Conservation (phyloP, 2,113 vertebrate species). For the Lucifuga dentata region DNA sequence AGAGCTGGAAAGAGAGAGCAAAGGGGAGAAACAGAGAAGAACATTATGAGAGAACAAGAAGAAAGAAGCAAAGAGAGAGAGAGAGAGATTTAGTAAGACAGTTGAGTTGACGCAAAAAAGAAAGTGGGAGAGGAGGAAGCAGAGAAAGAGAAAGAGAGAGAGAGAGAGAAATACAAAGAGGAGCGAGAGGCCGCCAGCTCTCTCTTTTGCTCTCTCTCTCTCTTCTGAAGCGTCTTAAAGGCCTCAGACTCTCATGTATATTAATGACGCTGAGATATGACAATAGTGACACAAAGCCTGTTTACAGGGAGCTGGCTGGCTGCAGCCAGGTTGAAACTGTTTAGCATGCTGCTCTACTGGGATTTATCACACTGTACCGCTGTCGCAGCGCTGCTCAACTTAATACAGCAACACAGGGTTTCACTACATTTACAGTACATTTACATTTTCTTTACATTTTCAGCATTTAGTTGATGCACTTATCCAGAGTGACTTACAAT, state of each 20-base stretch:
- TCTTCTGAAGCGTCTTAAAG: slow-evolving; percentile 78
- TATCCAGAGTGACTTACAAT: slow-evolving; percentile 47
- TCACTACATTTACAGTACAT: slow-evolving; percentile 40
- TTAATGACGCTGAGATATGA: slow-evolving; percentile 82
- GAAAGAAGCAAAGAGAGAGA: slow-evolving; percentile 22
- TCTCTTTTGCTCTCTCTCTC: slow-evolving; percentile 30
- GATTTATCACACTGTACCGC: slow-evolving; percentile 75
- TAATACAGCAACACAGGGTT: slow-evolving; percentile 68
- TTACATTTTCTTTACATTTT: slow-evolving; percentile 53
- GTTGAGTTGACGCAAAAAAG: not conserved
- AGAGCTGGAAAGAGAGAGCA: not conserved
- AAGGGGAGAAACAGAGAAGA: not conserved
- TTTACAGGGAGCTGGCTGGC: slow-evolving; percentile 78
- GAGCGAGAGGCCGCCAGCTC: slow-evolving; percentile 52
- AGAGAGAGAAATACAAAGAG: slow-evolving; percentile 58
- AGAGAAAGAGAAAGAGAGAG: slow-evolving; percentile 33
- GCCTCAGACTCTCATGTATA: slow-evolving; percentile 83
- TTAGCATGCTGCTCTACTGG: slow-evolving; percentile 76
- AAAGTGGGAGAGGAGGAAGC: slow-evolving; percentile 19
- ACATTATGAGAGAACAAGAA: not conserved
- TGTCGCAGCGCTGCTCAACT: slow-evolving; percentile 67
- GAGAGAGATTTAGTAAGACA: slow-evolving; percentile 25
- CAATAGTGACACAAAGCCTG: slow-evolving; percentile 83
- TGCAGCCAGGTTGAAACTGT: slow-evolving; percentile 77
- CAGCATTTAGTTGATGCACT: slow-evolving; percentile 41